Percentiles rank a stretch among this genome's conserved stretches.
Conservation (phyloP, 2,888 invertebrate genomes). For the Trichopria drosophilae region DNA sequence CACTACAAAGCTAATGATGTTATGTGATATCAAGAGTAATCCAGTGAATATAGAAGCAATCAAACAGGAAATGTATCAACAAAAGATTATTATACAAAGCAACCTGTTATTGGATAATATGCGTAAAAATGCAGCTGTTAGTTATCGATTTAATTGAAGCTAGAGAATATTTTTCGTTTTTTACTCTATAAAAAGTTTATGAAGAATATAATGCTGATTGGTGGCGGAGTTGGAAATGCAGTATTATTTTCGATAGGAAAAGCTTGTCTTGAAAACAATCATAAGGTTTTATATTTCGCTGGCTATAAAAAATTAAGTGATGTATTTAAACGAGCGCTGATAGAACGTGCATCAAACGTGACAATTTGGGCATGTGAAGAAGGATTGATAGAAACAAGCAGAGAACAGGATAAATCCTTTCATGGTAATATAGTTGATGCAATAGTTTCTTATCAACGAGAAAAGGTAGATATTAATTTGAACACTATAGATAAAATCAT, state of each 20-base stretch:
- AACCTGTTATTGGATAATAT: slow-evolving; percentile 24
- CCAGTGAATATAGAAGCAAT: slow-evolving; percentile 25
- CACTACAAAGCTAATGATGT: slow-evolving; percentile 25
- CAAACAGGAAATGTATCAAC: slow-evolving; percentile 25
- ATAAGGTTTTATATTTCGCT: slow-evolving; percentile 18
- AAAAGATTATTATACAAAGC: slow-evolving; percentile 27
- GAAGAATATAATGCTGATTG: slow-evolving; percentile 24
- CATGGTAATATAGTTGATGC: slow-evolving; percentile 21
- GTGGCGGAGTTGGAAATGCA: slow-evolving; percentile 25
- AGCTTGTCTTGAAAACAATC: slow-evolving; percentile 16
- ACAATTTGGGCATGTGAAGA: slow-evolving; percentile 20
- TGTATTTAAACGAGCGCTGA: slow-evolving; percentile 17
- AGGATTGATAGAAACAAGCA: slow-evolving; percentile 19
- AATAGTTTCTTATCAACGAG: slow-evolving; percentile 18
- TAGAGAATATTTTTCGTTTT: slow-evolving; percentile 23
- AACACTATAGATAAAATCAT: slow-evolving; percentile 19
- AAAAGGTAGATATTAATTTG: slow-evolving; percentile 17
- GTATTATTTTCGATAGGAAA: slow-evolving; percentile 25
- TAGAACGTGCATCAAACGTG: slow-evolving; percentile 17
- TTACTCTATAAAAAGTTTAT: slow-evolving; percentile 16
- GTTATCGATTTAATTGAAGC: slow-evolving; percentile 26
- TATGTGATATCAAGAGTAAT: slow-evolving; percentile 26
- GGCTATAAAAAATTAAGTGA: slow-evolving; percentile 20
- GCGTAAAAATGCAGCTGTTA: slow-evolving; percentile 24
- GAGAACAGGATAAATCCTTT: slow-evolving; percentile 20